Conservation (phyloP, 53 echinoderm and acorn worm species). For the Arbacia lixula region DNA sequence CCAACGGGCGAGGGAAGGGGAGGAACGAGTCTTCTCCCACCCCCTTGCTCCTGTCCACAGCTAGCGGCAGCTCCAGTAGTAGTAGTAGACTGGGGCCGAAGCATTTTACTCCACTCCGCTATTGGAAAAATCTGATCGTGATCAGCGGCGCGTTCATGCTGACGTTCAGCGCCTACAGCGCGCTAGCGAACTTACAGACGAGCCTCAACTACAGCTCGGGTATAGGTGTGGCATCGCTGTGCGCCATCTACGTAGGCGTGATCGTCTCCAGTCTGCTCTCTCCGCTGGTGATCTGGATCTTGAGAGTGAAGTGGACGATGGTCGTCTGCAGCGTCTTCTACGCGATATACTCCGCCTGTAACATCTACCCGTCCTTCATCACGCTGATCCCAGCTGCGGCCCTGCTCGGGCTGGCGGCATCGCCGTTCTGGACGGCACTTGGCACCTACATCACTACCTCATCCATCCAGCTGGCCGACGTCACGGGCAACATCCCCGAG, state of each 20-base stretch:
- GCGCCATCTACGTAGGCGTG: slow-evolving; percentile 73
- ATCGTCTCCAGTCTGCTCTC: slow-evolving; percentile 78
- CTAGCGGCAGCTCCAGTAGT: background rate
- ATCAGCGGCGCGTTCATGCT: slow-evolving; percentile 77
- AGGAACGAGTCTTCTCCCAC: background rate
- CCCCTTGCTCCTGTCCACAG: background rate
- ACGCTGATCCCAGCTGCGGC: slow-evolving; percentile 77
- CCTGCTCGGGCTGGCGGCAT: slow-evolving; percentile 78
- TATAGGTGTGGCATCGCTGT: slow-evolving; percentile 73
- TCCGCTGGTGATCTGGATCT: slow-evolving; percentile 67
- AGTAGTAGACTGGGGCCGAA: slow-evolving; percentile 18
- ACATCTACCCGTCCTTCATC: slow-evolving; percentile 74
- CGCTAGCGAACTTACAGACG: slow-evolving; percentile 90
- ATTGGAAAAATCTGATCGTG: slow-evolving; percentile 83
- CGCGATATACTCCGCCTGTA: slow-evolving; percentile 74
- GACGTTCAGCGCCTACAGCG: slow-evolving; percentile 84
- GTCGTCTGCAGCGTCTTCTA: slow-evolving; percentile 75
- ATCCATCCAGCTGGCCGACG: slow-evolving; percentile 72
- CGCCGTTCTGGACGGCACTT: slow-evolving; percentile 86
- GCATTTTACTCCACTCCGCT: slow-evolving; percentile 42
- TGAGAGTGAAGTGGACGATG: slow-evolving; percentile 90
- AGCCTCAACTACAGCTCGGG: slow-evolving; percentile 77
- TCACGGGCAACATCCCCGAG: slow-evolving; percentile 65
- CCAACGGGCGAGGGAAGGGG: background rate
- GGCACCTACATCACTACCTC: slow-evolving; percentile 84